Evolutionary conservation across 1,140 invertebrate species (phyloP).

Genomic region (Asbolus verrucosus): DNA sequence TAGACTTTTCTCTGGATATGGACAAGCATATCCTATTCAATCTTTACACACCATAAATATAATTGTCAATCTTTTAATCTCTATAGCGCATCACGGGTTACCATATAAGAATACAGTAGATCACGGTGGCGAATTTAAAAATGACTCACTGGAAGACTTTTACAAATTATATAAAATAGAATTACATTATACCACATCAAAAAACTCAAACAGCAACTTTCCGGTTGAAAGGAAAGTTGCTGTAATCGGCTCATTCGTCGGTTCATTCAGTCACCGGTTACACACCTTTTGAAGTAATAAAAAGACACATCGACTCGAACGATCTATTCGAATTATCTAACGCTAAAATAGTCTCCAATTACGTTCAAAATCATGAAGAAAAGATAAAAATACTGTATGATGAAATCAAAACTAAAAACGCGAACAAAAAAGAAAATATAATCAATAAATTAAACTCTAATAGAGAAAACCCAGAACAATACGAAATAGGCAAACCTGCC

Average conservation of each 20-base stretch:
- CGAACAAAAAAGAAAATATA: background rate
- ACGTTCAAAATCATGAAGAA: conserved; percentile 38
- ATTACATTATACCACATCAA: conserved; percentile 46
- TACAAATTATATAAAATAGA: conserved; percentile 49
- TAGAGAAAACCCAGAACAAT: background rate
- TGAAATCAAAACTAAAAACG: background rate
- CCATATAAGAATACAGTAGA: conserved; percentile 46
- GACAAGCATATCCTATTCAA: conserved; percentile 55
- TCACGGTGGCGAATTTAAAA: conserved; percentile 50
- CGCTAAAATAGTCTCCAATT: conserved; percentile 36
- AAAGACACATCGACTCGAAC: conserved; percentile 42
- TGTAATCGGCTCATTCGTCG: conserved; percentile 44
- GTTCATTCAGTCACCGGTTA: conserved; percentile 44
- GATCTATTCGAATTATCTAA: conserved; percentile 42
- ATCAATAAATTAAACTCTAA: background rate
- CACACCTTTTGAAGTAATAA: conserved; percentile 45
- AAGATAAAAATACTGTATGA: conserved; percentile 40
- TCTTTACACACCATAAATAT: conserved; percentile 38
- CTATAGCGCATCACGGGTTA: conserved; percentile 43
- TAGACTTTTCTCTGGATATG: conserved; percentile 60
- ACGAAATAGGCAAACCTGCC: background rate
- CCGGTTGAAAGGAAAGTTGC: conserved; percentile 46
- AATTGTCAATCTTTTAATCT: conserved; percentile 33
- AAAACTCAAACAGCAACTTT: conserved; percentile 48
- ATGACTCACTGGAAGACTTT: conserved; percentile 47